phyloP scores from a whole-genome alignment of 1,140 invertebrate genomes.

The Dolichoris vasculosae region DNA sequence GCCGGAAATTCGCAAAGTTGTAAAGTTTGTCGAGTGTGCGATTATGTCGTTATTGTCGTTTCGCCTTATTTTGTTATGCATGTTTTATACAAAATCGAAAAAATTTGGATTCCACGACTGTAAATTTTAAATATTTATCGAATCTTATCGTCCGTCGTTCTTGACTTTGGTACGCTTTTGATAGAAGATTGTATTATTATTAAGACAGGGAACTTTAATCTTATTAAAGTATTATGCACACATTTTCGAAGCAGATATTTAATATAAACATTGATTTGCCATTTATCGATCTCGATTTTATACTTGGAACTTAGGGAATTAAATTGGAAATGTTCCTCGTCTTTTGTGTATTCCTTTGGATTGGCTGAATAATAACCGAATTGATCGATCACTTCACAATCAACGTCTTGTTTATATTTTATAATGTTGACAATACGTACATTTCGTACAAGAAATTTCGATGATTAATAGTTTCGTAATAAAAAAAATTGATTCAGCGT shows the following conservation, averaged over 20 bases:
- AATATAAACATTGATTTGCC: neutral
- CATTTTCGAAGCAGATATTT: neutral
- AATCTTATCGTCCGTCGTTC: too few relatives aligned
- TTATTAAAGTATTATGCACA: too few relatives aligned
- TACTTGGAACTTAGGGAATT: neutral
- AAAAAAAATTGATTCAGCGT: too few relatives aligned
- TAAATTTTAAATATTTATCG: too few relatives aligned
- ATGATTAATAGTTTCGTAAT: too few relatives aligned
- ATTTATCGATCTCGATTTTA: neutral
- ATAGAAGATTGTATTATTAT: too few relatives aligned
- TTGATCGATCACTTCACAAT: neutral
- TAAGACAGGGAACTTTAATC: too few relatives aligned
- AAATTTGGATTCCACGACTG: too few relatives aligned
- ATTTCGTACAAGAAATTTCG: too few relatives aligned
- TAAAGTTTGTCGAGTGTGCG: neutral
- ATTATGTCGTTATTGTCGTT: neutral
- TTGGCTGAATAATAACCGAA: neutral
- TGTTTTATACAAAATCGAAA: neutral
- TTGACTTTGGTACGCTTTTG: too few relatives aligned
- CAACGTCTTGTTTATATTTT: too few relatives aligned
- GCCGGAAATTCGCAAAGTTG: constrained; percentile 1
- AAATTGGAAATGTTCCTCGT: neutral
- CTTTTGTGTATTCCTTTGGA: neutral
- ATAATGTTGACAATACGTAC: too few relatives aligned
- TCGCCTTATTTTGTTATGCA: neutral